Conservation (phyloP, 2,113 vertebrate species). For the Gobio gobio region DNA sequence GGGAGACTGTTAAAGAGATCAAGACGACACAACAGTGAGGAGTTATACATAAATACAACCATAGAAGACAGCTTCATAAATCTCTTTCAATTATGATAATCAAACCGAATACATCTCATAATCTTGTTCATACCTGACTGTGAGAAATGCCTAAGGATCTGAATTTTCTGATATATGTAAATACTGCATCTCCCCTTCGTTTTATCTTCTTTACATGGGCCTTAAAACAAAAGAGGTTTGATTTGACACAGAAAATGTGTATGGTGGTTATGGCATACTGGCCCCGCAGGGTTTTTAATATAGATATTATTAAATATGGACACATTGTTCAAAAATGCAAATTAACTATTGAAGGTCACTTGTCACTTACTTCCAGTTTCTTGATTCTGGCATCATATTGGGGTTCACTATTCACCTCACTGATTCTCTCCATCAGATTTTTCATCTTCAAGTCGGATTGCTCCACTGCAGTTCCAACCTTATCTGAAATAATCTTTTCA, state of each 20-base stretch:
- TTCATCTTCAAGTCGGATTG: slow-evolving; percentile 49
- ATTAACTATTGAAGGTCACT: background rate
- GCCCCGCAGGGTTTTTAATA: background rate
- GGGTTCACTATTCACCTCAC: slow-evolving; percentile 42
- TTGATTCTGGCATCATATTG: slow-evolving; percentile 36
- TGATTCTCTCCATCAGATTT: slow-evolving; percentile 52
- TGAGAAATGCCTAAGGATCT: background rate
- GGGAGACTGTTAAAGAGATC: background rate
- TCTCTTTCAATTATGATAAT: background rate
- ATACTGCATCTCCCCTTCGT: slow-evolving; percentile 63
- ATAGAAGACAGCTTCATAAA: background rate
- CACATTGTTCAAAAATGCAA: background rate
- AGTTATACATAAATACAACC: background rate
- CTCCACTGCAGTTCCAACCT: slow-evolving; percentile 41
- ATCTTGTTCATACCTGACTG: slow-evolving; percentile 56
- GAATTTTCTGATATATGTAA: slow-evolving; percentile 47
- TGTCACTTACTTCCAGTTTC: slow-evolving; percentile 39
- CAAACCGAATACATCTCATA: background rate
- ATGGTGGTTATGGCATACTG: background rate
- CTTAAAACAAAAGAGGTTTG: slow-evolving; percentile 48
- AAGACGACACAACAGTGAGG: background rate
- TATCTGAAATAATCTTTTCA: slow-evolving; percentile 40
- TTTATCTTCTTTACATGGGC: slow-evolving; percentile 59
- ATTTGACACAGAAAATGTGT: background rate
- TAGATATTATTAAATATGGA: background rate